Conservation (phyloP, 1,140 invertebrate genomes). For the Heliconius hewitsoni region DNA sequence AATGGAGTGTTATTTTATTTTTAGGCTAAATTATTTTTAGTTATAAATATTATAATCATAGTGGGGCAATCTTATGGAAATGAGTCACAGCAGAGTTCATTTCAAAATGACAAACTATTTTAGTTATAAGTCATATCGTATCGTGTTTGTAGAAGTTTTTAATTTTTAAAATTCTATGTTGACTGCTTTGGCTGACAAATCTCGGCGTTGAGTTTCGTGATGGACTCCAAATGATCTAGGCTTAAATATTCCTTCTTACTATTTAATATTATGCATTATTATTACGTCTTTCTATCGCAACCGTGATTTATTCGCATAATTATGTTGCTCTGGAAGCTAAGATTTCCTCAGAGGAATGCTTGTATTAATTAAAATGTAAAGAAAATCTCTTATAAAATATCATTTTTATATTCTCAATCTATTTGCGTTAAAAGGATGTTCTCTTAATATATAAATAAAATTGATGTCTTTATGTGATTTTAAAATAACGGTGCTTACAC, state of each 20-base stretch:
- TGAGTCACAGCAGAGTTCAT: too few species aligned
- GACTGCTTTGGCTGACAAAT: neutral
- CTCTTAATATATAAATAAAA: too few species aligned
- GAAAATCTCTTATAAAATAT: neutral
- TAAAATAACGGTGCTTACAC: too few species aligned
- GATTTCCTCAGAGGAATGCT: slow-evolving; percentile 13
- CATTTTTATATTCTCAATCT: neutral
- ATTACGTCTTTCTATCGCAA: neutral
- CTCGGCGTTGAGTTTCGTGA: too few species aligned
- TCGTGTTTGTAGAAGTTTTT: neutral
- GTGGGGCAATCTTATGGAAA: too few species aligned
- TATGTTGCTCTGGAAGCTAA: neutral
- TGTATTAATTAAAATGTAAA: slow-evolving; percentile 6
- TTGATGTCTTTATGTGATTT: too few species aligned
- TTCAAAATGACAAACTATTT: too few species aligned
- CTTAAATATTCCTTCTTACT: neutral
- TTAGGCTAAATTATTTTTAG: too few species aligned
- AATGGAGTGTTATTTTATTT: too few species aligned
- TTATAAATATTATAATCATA: too few species aligned
- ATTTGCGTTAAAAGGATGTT: too few species aligned
- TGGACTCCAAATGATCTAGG: neutral
- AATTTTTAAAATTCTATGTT: neutral
- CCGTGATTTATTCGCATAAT: slow-evolving; percentile 7
- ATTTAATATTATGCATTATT: neutral
- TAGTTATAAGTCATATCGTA: too few species aligned